Conservation (phyloP, 2,888 invertebrate genomes). For the Ichneumoninae sp. region DNA sequence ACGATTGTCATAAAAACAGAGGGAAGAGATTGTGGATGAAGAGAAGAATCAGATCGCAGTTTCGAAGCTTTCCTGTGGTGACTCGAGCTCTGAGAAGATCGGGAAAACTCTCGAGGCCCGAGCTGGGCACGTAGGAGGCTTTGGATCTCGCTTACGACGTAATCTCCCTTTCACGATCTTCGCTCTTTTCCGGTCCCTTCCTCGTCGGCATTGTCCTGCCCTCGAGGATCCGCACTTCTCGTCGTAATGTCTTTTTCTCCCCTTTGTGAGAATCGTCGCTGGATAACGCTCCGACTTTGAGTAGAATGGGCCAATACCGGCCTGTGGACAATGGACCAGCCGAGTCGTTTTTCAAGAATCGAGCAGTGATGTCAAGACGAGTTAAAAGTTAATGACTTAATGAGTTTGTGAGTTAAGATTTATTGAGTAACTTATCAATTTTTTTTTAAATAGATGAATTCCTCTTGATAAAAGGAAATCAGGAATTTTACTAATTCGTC, state of each 20-base stretch:
- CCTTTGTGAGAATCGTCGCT: slow-evolving; percentile 5
- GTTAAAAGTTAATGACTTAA: too few species aligned
- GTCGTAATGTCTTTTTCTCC: slow-evolving; percentile 53
- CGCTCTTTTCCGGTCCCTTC: slow-evolving; percentile 34
- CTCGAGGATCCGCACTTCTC: slow-evolving; percentile 16
- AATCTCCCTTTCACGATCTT: slow-evolving; percentile 66
- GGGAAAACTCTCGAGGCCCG: slow-evolving; percentile 36
- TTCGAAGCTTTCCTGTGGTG: slow-evolving; percentile 55
- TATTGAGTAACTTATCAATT: too few species aligned
- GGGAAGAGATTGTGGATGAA: slow-evolving; percentile 38
- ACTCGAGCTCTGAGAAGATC: slow-evolving; percentile 35
- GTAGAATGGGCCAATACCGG: not conserved
- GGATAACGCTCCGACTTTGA: not conserved
- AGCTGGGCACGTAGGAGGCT: slow-evolving; percentile 29
- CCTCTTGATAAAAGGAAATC: too few species aligned
- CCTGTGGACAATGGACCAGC: not conserved
- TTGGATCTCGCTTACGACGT: slow-evolving; percentile 41
- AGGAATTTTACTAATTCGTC: too few species aligned
- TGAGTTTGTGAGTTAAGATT: too few species aligned
- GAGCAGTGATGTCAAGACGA: too few species aligned
- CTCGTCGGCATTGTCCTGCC: slow-evolving; percentile 8
- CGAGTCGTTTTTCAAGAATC: too few species aligned
- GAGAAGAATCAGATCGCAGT: slow-evolving; percentile 54
- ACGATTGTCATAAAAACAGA: slow-evolving; percentile 51
- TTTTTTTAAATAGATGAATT: too few species aligned